Evolutionary conservation across 1,140 invertebrate genomes (phyloP).

Genomic region (Spodoptera frugiperda): DNA sequence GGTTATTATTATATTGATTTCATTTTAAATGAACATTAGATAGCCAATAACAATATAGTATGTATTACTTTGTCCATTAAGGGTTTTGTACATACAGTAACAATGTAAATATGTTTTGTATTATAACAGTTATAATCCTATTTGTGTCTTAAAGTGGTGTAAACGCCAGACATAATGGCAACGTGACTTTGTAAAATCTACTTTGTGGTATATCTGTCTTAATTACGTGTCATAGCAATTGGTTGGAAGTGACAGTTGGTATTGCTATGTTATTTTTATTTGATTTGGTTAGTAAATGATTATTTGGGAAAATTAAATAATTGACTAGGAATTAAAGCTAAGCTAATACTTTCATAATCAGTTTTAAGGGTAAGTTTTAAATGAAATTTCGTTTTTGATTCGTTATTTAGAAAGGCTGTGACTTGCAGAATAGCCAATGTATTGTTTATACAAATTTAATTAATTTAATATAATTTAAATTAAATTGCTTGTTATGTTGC

Average conservation of each 20-base stretch:
- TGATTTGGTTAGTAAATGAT: not conserved
- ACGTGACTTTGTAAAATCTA: slow-evolving; percentile 42
- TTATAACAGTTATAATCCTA: slow-evolving; percentile 62
- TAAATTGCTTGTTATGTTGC: too few relatives aligned
- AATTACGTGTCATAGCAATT: slow-evolving; percentile 37
- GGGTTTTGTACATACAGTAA: slow-evolving; percentile 71
- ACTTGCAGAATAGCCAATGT: too few relatives aligned
- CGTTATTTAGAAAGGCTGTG: too few relatives aligned
- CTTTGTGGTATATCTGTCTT: not conserved
- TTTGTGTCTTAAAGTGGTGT: slow-evolving; percentile 60
- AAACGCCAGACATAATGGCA: slow-evolving; percentile 10
- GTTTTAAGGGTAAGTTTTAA: too few relatives aligned
- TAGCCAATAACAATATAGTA: slow-evolving; percentile 37
- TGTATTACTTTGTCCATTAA: slow-evolving; percentile 69
- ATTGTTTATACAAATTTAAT: too few relatives aligned
- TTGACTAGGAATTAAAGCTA: not conserved
- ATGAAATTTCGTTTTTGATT: too few relatives aligned
- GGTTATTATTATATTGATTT: not conserved
- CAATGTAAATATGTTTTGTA: slow-evolving; percentile 76
- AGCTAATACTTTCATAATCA: too few relatives aligned
- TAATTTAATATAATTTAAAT: too few relatives aligned
- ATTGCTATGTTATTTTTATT: not conserved
- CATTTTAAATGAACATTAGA: slow-evolving; percentile 30
- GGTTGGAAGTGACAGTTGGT: slow-evolving; percentile 35
- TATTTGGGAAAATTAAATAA: not conserved